Conservation (phyloP, 2,113 vertebrate genomes). For the Danio rerio region DNA sequence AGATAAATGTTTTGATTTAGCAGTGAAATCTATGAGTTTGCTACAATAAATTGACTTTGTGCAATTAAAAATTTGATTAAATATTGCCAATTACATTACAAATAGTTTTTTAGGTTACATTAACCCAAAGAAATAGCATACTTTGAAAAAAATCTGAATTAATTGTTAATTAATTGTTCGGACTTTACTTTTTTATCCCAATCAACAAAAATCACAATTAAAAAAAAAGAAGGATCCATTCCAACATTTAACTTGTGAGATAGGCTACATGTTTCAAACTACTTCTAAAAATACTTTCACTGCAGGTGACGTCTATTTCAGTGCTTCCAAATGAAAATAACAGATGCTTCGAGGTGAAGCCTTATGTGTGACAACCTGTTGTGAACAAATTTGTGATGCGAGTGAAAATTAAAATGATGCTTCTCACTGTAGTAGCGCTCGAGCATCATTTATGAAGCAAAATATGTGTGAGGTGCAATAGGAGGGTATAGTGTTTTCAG, state of each 20-base stretch:
- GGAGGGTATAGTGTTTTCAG: background rate
- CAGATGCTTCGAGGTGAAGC: background rate
- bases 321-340: background rate
- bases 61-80: background rate
- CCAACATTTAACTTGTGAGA: background rate
- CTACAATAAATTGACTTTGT: too few species aligned
- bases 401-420: background rate
- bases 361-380: slow-evolving; percentile 2
- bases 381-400: background rate
- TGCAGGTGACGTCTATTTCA: background rate
- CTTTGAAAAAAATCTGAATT: background rate
- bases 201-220: background rate
- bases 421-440: background rate
- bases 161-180: background rate
- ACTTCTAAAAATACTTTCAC: background rate
- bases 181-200: background rate
- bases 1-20: background rate
- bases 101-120: background rate
- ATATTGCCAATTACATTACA: background rate
- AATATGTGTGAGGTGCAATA: background rate
- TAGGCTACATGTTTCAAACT: too few species aligned
- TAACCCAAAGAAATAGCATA: background rate
- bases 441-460: background rate
- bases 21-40: too few species aligned
- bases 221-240: background rate